Evolutionary conservation across 2,888 invertebrate genomes (phyloP), one percentile per base, ranked within the genome.

Genomic region (Auanema sp.): DNA sequence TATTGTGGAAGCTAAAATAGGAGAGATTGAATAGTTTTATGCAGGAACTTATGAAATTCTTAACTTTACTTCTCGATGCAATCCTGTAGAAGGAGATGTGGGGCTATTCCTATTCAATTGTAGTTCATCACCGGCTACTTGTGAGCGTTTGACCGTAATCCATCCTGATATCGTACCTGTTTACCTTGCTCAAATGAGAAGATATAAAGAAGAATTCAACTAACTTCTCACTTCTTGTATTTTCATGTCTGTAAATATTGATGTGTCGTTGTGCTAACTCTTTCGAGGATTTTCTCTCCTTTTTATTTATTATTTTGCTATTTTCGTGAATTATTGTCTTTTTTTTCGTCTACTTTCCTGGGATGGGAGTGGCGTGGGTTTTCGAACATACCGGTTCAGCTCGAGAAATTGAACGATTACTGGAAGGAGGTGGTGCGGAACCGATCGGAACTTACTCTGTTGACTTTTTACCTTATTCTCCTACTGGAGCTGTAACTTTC

Each of bases 301-400:
- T 16, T 33, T 18, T 40, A 21, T 33, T 14, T 16, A 42, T 42
- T n/a, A 49, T 14, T 41, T n/a, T n/a, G 16, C 8, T 16, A 40
- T 6, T 6, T 21, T 43, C n/a, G 42, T 8, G 11, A 40, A n/a
- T 16, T 11, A 41, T n/a, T 24, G 41, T 42, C 53, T 52, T 52
- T 18, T 5, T 47, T 18, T 18, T 21, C 16, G 16, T 47, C 10
- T 1, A 14, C 24, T 5, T 21, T 55, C n/a, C 16, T n/a, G 53
- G 33, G 18, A 76, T 76, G 76, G 74, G 74, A 41, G 74, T 76
- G 8, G 58, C 70, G 49, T 72, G 76, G 75, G 71, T 77, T 1
- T 66, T 77, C 58, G 72, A 73, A 49, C 55, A 61, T 21, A 64
- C 71, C 51, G 64, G 65, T 18, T 55, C 60, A 1, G 64, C 65